Percentiles rank a stretch among this genome's conserved stretches.
Evolutionary conservation across 2,797 vertebrate species (phyloP).

Genomic region (Silurus lanzhouensis): DNA sequence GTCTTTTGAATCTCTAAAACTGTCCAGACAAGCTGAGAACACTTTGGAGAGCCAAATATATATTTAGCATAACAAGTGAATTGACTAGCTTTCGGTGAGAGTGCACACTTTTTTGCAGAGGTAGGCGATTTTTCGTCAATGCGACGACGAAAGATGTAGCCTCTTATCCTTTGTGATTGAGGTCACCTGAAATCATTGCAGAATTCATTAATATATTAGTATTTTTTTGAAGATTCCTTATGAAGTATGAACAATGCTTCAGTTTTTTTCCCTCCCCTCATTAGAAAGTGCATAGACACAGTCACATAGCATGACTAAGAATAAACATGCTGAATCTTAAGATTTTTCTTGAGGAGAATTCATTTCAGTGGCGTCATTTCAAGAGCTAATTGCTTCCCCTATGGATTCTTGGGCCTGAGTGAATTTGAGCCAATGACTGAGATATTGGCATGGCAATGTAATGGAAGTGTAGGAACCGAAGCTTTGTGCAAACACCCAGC

Average conservation of each 20-base stretch:
- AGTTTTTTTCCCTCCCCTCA: too few relatives aligned
- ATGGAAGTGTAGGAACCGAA: slow-evolving; percentile 55
- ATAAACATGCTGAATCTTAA: slow-evolving; percentile 14
- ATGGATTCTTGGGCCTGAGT: slow-evolving; percentile 23
- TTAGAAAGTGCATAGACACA: not conserved
- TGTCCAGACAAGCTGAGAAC: not conserved
- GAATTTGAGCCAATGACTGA: slow-evolving; percentile 50
- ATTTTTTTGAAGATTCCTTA: not conserved
- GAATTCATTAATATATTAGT: not conserved
- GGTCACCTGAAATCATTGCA: slow-evolving; percentile 24
- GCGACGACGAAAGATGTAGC: slow-evolving; percentile 10
- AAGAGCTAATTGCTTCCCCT: slow-evolving; percentile 2
- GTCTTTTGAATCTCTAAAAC: not conserved
- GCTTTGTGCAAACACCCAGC: slow-evolving; percentile 60
- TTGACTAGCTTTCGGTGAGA: not conserved
- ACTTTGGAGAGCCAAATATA: not conserved
- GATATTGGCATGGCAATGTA: slow-evolving; percentile 40
- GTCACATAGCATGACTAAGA: not conserved
- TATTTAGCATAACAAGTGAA: slow-evolving; percentile 17
- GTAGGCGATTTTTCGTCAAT: not conserved
- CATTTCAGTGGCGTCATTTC: not conserved
- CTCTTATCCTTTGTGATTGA: slow-evolving; percentile 23
- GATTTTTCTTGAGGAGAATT: not conserved
- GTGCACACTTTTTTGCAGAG: not conserved
- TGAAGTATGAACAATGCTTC: not conserved